Percentiles rank a stretch among this genome's conserved stretches.
phyloP scores from a whole-genome alignment of 2,113 vertebrate genomes.

The Aspiorhynchus laticeps region DNA sequence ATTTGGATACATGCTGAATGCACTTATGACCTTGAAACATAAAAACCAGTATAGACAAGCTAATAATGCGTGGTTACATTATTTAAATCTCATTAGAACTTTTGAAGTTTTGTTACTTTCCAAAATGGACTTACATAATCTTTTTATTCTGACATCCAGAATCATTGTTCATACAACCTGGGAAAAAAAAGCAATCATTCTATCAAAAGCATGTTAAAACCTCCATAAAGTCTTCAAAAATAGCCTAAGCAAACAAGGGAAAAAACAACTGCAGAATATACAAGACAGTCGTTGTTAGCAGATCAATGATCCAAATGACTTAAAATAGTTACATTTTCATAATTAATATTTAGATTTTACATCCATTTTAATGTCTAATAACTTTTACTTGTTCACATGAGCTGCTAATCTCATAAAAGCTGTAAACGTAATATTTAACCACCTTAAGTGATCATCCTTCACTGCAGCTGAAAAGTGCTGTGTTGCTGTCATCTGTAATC shows the following conservation, averaged over 20 bases:
- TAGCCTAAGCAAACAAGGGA: background rate
- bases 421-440: background rate
- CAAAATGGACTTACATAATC: too few relatives aligned
- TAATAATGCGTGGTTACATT: too few relatives aligned
- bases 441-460: background rate
- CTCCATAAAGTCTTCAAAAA: background rate
- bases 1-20: background rate
- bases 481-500: background rate
- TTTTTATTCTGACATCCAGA: too few relatives aligned
- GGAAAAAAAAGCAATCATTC: too few relatives aligned
- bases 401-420: background rate
- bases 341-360: background rate
- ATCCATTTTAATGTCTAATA: background rate
- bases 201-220: background rate
- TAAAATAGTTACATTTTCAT: background rate
- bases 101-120: background rate
- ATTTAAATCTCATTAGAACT: too few relatives aligned
- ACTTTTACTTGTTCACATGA: background rate
- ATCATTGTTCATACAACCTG: background rate
- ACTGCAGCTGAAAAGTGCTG: background rate
- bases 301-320: background rate
- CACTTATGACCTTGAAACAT: background rate
- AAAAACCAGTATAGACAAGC: too few relatives aligned
- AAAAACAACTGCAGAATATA: background rate
- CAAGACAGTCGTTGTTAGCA: background rate